Evolutionary conservation across 2,888 invertebrate genomes (phyloP), one percentile per base, ranked within the genome.

Genomic region (Scaptomyza parva): DNA sequence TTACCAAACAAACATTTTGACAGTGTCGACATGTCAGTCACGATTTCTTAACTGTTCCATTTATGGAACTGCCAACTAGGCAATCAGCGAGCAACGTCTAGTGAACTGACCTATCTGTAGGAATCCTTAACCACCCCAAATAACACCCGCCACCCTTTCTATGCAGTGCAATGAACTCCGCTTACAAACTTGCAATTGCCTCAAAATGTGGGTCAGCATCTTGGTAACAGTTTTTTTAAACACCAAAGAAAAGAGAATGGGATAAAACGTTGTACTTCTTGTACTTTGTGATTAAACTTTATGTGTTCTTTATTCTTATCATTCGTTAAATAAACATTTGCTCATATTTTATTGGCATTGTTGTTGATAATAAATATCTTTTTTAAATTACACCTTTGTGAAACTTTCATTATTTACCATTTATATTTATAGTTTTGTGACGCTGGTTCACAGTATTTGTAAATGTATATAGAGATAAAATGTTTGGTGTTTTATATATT

Each of bases 91-190:
- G 74, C 75, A 60, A 37, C 58, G 35, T 24, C 55, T 41, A 54
- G 57, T 37, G 59, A 68, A 71, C 71, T 81, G 78, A 79, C 78
- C 79, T 66, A 67, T 60, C 77, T 67, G 41, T 53, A 44, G 17
- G 6, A 7, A 20, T 9, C 26, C 18, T 18, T 12, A 50, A 2
- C 45, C 45, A 20, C 53, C 45, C 12, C 12, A 47, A 59, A 48
- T 20, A 11, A 20, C n/a, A 51, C 7, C 41, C 39, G 2, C 8
- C 20, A 14, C 0, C 9, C 28, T 17, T 37, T 28, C n/a, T 9
- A 24, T 11, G 24, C 41, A 62, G 78, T 58, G 50, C 81, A 60
- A 47, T 67, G 81, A 80, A 78, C 81, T 50, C 65, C 65, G 24
- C 45, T 8, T 20, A 26, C 6, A 51, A 33, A 30, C 37, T 22